phyloP scores from a whole-genome alignment of 1,140 invertebrate genomes.

The Archegozetes longisetosus region DNA sequence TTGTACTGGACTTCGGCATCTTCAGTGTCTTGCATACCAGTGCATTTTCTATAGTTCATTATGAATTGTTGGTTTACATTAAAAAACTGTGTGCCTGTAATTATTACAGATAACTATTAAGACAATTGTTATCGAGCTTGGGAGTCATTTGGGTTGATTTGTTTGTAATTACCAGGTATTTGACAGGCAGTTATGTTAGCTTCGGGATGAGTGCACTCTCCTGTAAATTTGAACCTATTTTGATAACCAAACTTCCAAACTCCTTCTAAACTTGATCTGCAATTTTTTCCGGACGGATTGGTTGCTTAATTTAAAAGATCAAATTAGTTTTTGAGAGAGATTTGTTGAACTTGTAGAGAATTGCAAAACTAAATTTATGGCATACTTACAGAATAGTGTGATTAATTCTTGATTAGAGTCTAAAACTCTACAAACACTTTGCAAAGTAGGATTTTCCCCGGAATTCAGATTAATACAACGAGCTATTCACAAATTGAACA shows the following conservation, averaged over 20 bases:
- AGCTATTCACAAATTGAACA: slow-evolving; percentile 32
- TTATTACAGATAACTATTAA: too few relatives aligned
- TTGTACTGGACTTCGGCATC: slow-evolving; percentile 83
- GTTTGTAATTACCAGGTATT: slow-evolving; percentile 48
- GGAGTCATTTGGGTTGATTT: too few relatives aligned
- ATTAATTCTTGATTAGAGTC: slow-evolving; percentile 58
- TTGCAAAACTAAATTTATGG: background rate
- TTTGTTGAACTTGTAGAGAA: too few relatives aligned
- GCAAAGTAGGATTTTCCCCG: slow-evolving; percentile 46
- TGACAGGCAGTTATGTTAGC: slow-evolving; percentile 85
- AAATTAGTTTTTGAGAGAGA: slow-evolving; percentile 7
- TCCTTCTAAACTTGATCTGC: slow-evolving; percentile 76
- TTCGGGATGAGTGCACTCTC: slow-evolving; percentile 70
- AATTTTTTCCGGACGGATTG: slow-evolving; percentile 78
- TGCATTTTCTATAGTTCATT: slow-evolving; percentile 78
- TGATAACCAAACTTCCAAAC: slow-evolving; percentile 91
- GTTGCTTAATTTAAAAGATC: slow-evolving; percentile 38
- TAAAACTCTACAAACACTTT: slow-evolving; percentile 54
- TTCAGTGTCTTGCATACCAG: slow-evolving; percentile 64
- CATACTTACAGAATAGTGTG: slow-evolving; percentile 47
- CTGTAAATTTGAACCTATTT: slow-evolving; percentile 68
- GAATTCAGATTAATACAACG: slow-evolving; percentile 50
- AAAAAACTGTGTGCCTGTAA: slow-evolving; percentile 61
- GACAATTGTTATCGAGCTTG: too few relatives aligned
- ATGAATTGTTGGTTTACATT: slow-evolving; percentile 95